Evolutionary conservation across 2,888 invertebrate genomes (phyloP), one percentile per base, ranked within the genome.

Genomic region (Zootermopsis nevadensis): DNA sequence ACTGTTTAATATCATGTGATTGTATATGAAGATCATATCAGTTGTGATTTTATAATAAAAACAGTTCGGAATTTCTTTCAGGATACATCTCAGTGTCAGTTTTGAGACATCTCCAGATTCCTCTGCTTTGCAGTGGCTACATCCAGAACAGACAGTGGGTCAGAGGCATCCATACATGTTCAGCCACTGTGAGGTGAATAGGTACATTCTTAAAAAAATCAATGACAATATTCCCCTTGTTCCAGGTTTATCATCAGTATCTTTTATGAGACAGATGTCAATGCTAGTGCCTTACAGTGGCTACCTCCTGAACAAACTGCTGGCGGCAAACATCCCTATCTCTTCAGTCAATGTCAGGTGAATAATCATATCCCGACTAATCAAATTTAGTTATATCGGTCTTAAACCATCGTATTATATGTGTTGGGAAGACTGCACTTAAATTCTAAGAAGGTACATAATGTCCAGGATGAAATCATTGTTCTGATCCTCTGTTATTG

Each of bases 201-300:
- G 53, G 12, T 72, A 30, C 30, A 27, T 15, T 0, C 90, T 99
- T 80, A 97, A 10, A 27, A 66, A 66, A 8, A 15, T 66, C 27
- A n/a, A n/a, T 66, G 66, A 27, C 27, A 30, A 0, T 27, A 66
- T 66, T 66, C 10, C 0, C 31, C 76, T 82, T 84, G 55, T 79
- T 74, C 33, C 38, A 80, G 83, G 72, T 55, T 76, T 30, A 60
- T 89, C 94, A 22, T 79, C 79, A 90, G 89, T 86, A 93, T 98
- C 86, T 91, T 93, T 82, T 98, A 98, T 90, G 93, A 93, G 87
- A 97, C 97, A 0, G 92, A 93, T n/a, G 93, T 95, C 1, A 89
- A 92, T n/a, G 95, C 96, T 0, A 94, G 95, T 80, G 98, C 96
- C 0, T 90, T 99, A 81, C 97, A 98, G 89, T 99, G 98, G 98